Base-by-base conservation (phyloP, 2,797 vertebrate species). In the Prionace glauca region DNA sequence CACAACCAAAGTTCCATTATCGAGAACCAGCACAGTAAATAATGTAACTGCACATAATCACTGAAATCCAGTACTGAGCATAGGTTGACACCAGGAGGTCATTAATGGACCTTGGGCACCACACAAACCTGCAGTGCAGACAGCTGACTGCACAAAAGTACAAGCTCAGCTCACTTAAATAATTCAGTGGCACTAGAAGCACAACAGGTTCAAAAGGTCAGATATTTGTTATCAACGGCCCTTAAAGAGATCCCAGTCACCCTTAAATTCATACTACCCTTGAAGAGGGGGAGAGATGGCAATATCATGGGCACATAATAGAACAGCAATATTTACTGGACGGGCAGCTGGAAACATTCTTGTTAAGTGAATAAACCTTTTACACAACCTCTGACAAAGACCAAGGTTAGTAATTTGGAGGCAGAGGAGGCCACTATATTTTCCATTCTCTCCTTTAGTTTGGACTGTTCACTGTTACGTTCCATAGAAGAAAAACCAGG, bases 81-180 rank as follows among this genome's bases (percentile, higher is more conserved):
- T 9, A 84, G 36, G 79, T 45, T 84, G 36, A 84, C 36, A 84
- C 18, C 36, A 84, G 74, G 32, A 22, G 36, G 79, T 18, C 36
- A 45, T 7, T 84, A 84, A 45, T 45, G 20, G 36, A 45, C 5
- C 5, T 20, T 84, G 79, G 36, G 18, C 18, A 84, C 36, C 36
- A 5, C 14, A 41, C 36, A 84, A 60, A 56, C 50, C 45, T 56
- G 45, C 50, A 88, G 45, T 88, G 50, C 41, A 56, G 45, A 60
- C 50, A 84, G 18, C 20, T 84, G 36, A 84, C 36, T 84, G 79
- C 79, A 45, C 36, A 20, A 84, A 84, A 41, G n/a, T 41, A 16
- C 36, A 84, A 84, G 18, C 79, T 84, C 79, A 84, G 79, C 79
- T 84, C 18, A 45, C 79, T 84, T 84, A 84, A 84, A 84, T 84